phyloP scores from a whole-genome alignment of 2,113 vertebrate genomes.

The Cardinalis cardinalis region DNA sequence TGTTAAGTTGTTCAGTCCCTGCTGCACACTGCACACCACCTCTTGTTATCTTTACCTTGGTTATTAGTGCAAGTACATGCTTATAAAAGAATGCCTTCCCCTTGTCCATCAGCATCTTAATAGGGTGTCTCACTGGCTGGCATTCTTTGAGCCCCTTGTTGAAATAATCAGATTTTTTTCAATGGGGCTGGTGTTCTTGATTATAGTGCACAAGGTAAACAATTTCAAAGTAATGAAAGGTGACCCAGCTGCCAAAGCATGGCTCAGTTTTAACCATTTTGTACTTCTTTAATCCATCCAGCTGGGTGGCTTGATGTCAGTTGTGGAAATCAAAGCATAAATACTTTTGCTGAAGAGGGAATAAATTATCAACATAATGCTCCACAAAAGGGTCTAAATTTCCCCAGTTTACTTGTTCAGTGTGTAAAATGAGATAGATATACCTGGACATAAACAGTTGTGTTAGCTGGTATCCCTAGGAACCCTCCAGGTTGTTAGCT shows the following conservation, averaged over 20 bases:
- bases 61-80: accelerated
- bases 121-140: neutral
- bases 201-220: neutral
- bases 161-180: neutral
- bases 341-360: neutral
- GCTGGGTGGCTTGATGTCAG: neutral
- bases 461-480: neutral
- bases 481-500: neutral
- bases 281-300: neutral
- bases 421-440: neutral
- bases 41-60: neutral
- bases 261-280: neutral
- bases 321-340: neutral
- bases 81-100: neutral
- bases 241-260: neutral
- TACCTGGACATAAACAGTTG: neutral
- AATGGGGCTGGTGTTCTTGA: neutral
- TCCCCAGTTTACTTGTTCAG: neutral
- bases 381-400: neutral
- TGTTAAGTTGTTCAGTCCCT: neutral
- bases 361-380: neutral
- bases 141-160: neutral
- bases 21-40: neutral
- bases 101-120: neutral
- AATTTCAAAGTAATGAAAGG: neutral